Evolutionary conservation across 2,888 invertebrate species (phyloP).

Genomic region (Protodeltote pygarga): DNA sequence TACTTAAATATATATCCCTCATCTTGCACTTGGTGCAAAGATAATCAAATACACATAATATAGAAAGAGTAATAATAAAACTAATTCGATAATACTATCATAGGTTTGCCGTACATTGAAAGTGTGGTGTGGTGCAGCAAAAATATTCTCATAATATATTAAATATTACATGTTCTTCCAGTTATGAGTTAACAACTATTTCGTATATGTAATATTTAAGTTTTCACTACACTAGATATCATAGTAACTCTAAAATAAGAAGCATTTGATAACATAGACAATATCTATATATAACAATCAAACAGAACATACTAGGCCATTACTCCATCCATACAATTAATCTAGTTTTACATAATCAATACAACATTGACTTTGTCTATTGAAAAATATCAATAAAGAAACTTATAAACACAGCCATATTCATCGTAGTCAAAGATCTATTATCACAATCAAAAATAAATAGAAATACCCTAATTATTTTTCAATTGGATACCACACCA

Average conservation of each 20-base stretch:
- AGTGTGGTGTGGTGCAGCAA: conserved; percentile 1
- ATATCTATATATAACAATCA: conserved; percentile 7
- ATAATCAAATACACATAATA: conserved; percentile 31
- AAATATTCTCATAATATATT: background rate
- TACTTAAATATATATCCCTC: conserved; percentile 24
- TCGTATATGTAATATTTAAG: background rate
- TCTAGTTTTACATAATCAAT: conserved; percentile 4
- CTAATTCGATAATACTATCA: conserved; percentile 3
- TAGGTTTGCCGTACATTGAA: conserved; percentile 15
- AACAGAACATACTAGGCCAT: conserved; percentile 33
- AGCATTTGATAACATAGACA: conserved; percentile 2
- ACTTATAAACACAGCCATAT: background rate
- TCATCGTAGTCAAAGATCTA: conserved; percentile 2
- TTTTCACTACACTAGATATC: conserved; percentile 19
- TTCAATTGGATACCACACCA: background rate
- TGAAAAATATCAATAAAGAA: conserved; percentile 1
- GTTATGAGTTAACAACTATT: conserved; percentile 4
- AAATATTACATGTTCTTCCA: background rate
- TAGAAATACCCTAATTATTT: conserved; percentile 4
- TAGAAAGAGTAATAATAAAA: conserved; percentile 16
- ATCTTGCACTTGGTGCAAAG: conserved; percentile 39
- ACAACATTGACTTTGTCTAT: conserved; percentile 2
- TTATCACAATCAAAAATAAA: conserved; percentile 15
- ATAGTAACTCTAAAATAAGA: conserved; percentile 5
- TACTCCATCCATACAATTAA: conserved; percentile 1